These are phyloP conservation scores for Ommatoiulus sabulosus DNA, from an alignment of 2,888 invertebrate genomes.

Conservation along the genomic window DNA sequence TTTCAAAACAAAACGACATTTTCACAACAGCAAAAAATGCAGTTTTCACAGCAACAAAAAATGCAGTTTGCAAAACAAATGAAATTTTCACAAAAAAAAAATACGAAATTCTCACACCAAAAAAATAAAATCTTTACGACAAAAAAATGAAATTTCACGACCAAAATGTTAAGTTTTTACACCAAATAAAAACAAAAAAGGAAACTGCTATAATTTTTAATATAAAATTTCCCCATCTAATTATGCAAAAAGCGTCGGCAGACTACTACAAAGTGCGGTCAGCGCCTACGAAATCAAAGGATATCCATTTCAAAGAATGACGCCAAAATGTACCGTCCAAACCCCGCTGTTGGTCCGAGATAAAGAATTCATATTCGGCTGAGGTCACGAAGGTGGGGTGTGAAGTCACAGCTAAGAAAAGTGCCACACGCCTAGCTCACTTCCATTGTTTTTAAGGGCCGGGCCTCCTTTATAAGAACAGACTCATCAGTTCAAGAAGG, in stretches of 20 bases:
- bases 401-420: not conserved
- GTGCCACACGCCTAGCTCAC: not conserved
- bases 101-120: no score
- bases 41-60: no score
- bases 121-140: no score
- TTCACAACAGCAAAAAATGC: no score
- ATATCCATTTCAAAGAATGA: not conserved
- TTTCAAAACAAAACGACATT: no score
- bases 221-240: not conserved
- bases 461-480: not conserved
- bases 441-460: constrained; percentile 11
- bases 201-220: not conserved
- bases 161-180: no score
- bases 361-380: constrained; percentile 1
- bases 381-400: constrained; percentile 13
- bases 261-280: not conserved
- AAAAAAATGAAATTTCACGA: no score
- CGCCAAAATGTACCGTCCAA: not conserved
- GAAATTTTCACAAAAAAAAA: no score
- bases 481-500: constrained; percentile 28
- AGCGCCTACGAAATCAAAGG: not conserved
- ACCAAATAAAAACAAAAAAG: no score
- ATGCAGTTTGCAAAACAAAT: no score
- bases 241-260: no score
- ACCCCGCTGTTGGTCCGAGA: not conserved